Evolutionary conservation across 2,888 invertebrate genomes (phyloP).

Genomic region (Tetheella fluctuosa): DNA sequence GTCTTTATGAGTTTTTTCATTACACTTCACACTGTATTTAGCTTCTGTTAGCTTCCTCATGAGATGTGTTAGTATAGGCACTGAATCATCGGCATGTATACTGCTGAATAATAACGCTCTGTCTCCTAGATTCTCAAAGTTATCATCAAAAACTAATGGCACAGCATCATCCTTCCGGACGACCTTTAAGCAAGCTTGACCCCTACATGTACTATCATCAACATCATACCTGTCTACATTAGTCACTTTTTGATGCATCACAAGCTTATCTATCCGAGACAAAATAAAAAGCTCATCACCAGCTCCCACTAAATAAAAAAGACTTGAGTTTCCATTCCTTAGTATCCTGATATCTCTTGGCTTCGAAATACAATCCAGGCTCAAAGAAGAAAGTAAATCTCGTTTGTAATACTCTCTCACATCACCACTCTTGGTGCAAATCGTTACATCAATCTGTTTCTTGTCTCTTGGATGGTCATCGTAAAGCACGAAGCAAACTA

Average conservation of each 20-base stretch:
- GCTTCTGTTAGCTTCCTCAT: conserved; percentile 64
- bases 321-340: conserved; percentile 56
- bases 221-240: conserved; percentile 58
- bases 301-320: conserved; percentile 60
- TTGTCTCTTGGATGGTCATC: conserved; percentile 65
- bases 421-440: conserved; percentile 62
- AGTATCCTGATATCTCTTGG: conserved; percentile 52
- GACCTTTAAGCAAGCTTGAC: conserved; percentile 56
- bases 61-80: conserved; percentile 53
- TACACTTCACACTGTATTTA: conserved; percentile 55
- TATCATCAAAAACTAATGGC: conserved; percentile 67
- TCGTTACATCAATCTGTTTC: conserved; percentile 56
- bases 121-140: conserved; percentile 50
- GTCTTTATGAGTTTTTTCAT: conserved; percentile 53
- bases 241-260: conserved; percentile 43
- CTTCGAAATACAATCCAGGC: conserved; percentile 31
- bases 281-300: conserved; percentile 55
- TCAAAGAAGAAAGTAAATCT: conserved; percentile 48
- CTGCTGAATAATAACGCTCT: conserved; percentile 23
- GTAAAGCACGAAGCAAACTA: conserved; percentile 63
- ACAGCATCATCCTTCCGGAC: conserved; percentile 58
- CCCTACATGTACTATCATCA: conserved; percentile 52
- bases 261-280: conserved; percentile 45
- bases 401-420: conserved; percentile 63
- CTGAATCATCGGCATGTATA: conserved; percentile 36